These are phyloP conservation scores for Holacanthus passer DNA, from an alignment of 2,113 vertebrate species.

Conservation along the genomic window DNA sequence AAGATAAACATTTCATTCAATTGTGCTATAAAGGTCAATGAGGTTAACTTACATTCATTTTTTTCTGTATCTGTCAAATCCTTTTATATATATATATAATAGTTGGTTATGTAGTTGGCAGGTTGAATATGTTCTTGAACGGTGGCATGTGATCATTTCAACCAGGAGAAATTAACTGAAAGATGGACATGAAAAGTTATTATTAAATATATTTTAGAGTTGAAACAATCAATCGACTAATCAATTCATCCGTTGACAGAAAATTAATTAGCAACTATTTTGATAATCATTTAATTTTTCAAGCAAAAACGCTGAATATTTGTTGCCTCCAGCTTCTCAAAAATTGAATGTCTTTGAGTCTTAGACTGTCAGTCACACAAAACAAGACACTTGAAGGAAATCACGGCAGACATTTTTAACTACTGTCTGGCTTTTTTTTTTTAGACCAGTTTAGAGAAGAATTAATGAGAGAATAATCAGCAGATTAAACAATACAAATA, in stretches of 20 bases:
- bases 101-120: neutral
- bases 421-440: too few relatives aligned
- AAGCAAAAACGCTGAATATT: too few relatives aligned
- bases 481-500: too few relatives aligned
- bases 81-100: neutral
- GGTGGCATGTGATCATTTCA: neutral
- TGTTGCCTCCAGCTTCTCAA: too few relatives aligned
- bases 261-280: neutral
- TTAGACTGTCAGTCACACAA: neutral
- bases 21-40: constrained; percentile 2
- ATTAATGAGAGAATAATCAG: too few relatives aligned
- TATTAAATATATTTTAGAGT: neutral
- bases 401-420: neutral
- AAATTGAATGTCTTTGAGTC: neutral
- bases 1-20: neutral
- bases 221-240: neutral
- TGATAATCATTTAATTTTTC: too few relatives aligned
- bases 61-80: neutral
- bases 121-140: neutral
- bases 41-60: neutral
- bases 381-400: neutral
- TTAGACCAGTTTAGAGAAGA: neutral
- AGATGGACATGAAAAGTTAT: neutral
- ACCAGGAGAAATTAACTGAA: neutral
- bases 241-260: neutral